Base-by-base conservation (phyloP, 2,113 vertebrate genomes). In the Pachycephala philippinensis region DNA sequence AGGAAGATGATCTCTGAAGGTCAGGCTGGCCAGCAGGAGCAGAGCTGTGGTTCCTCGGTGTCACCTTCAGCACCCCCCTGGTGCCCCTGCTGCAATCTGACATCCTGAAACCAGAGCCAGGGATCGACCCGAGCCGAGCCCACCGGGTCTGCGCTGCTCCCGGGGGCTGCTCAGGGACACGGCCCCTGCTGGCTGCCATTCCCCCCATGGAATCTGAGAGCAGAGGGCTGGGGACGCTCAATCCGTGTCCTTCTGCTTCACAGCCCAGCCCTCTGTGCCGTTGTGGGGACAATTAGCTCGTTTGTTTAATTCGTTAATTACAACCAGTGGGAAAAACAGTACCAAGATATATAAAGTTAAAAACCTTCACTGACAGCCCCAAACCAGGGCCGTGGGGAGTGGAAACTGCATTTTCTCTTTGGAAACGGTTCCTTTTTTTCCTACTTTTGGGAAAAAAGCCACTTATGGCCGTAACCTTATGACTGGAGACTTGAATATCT, bases 71-170 rank as follows among this genome's bases (percentile, higher is more conserved):
- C 90, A 63, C 37, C 52, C 52, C 19, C 4, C 60, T 13, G 84
- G 31, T 49, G 31, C n/a, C 93, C 83, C 53, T 86, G 52, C n/a
- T 71, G 85, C 82, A 96, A 6, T 93, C 93, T 95, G 66, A 93
- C 88, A 68, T 86, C 76, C 56, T 75, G 93, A 83, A 93, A 93
- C 27, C 54, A 47, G 42, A 96, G 93, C 52, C 7, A 4, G 44
- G 7, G 37, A 94, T 96, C 19, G 95, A 96, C 79, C 92, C n/a
- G 87, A 4, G 20, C 6, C 40, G 7, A 9, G 90, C 57, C 24
- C 42, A 54, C 75, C 0, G 50, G 22, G 47, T 4, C 75, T 77
- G 77, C 11, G 42, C 42, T 42, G 13, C 15, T 16, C 14, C 7
- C 42, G 14, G 42, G 42, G 42, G 37, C 37, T 39, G 37, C 70